A percentile compares a stretch with the other conserved stretches of the same genome.
These are phyloP conservation scores for Drosophila diplacantha DNA, from an alignment of 2,888 invertebrate species.

Conservation along the genomic window DNA sequence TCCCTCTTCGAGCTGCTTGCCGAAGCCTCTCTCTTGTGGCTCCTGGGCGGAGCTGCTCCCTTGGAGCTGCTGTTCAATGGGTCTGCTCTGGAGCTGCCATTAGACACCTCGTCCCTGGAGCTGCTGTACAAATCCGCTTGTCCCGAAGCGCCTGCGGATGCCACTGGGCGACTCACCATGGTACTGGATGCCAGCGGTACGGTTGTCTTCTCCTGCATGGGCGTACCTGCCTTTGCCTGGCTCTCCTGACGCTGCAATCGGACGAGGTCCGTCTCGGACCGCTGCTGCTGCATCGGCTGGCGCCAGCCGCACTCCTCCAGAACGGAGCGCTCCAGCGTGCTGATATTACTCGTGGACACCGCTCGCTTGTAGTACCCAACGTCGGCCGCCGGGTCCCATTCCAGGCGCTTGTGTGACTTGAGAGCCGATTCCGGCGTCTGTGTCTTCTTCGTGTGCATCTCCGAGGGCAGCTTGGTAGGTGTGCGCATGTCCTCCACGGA, in stretches of 20 bases:
- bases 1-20: background rate
- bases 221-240: background rate
- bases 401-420: conserved; percentile 85
- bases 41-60: background rate
- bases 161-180: conserved; percentile 43
- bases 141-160: background rate
- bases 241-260: conserved; percentile 41
- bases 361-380: conserved; percentile 85
- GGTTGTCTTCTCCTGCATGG: background rate
- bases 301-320: conserved; percentile 60
- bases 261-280: conserved; percentile 60
- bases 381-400: conserved; percentile 93
- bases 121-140: background rate
- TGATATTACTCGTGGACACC: conserved; percentile 79
- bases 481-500: conserved; percentile 58
- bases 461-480: conserved; percentile 44
- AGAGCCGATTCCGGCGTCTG: conserved; percentile 86
- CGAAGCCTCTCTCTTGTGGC: background rate
- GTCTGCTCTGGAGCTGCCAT: background rate
- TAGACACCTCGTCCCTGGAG: conserved; percentile 1
- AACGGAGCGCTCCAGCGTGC: conserved; percentile 74
- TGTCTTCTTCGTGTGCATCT: conserved; percentile 71
- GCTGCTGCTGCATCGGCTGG: conserved; percentile 31
- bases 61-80: background rate
- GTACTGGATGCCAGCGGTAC: conserved; percentile 72